phyloP scores from a whole-genome alignment of 2,888 invertebrate genomes.

The Melikaiella ostensackeni region DNA sequence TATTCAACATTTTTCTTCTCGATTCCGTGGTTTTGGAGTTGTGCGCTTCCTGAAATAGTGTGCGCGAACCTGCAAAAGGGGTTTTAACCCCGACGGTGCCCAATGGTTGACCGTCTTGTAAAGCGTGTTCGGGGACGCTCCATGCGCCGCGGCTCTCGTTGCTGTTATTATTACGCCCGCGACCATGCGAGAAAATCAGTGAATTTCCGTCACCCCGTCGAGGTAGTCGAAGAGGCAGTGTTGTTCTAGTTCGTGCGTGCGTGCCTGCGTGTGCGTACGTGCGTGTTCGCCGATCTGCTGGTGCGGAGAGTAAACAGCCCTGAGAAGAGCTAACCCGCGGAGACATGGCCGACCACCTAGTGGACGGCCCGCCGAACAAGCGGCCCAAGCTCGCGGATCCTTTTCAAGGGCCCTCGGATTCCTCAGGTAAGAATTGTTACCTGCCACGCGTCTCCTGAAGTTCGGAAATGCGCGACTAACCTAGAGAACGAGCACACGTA shows the following conservation, averaged over 20 bases:
- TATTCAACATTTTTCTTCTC: slow-evolving; percentile 39
- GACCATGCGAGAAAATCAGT: slow-evolving; percentile 56
- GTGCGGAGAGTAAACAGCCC: slow-evolving; percentile 53
- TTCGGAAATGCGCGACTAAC: slow-evolving; percentile 27
- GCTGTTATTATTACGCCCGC: slow-evolving; percentile 40
- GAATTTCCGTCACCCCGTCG: slow-evolving; percentile 56
- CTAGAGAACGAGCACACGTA: slow-evolving; percentile 38
- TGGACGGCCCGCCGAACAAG: slow-evolving; percentile 97
- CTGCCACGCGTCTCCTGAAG: slow-evolving; percentile 46
- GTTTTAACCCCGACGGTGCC: slow-evolving; percentile 82
- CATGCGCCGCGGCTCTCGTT: slow-evolving; percentile 66
- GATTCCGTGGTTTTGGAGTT: slow-evolving; percentile 15
- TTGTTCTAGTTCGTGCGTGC: slow-evolving; percentile 59
- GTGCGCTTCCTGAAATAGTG: slow-evolving; percentile 46
- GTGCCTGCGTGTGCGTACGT: slow-evolving; percentile 47
- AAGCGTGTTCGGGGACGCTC: slow-evolving; percentile 84
- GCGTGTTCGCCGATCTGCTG: slow-evolving; percentile 40
- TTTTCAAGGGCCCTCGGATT: slow-evolving; percentile 89
- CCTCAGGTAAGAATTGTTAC: slow-evolving; percentile 83
- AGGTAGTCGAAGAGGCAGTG: slow-evolving; percentile 45
- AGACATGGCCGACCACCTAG: slow-evolving; percentile 94
- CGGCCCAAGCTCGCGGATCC: slow-evolving; percentile 93
- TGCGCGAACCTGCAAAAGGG: slow-evolving; percentile 39
- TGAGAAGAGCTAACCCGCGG: slow-evolving; percentile 54
- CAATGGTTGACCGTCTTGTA: slow-evolving; percentile 87